Evolutionary conservation across 2,888 invertebrate genomes (phyloP).

Genomic region (Oxyteleia sp.): DNA sequence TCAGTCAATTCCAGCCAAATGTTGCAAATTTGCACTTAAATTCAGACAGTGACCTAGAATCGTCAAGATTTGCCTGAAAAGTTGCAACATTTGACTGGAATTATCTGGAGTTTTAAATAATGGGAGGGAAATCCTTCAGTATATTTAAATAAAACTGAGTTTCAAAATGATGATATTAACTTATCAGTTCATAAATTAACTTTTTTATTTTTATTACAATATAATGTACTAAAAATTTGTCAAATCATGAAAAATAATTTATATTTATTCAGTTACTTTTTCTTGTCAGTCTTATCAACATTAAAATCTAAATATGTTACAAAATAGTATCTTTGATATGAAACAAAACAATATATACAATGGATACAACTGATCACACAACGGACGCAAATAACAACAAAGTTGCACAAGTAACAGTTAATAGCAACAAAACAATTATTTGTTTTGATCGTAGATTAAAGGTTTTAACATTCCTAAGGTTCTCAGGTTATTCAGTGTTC

Average conservation of each 20-base stretch:
- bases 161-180: no score
- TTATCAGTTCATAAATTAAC: no score
- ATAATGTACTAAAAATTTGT: constrained; percentile 6
- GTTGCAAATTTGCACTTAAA: no score
- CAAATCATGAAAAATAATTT: constrained; percentile 19
- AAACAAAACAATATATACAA: constrained; percentile 43
- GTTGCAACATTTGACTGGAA: no score
- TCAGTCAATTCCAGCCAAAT: no score
- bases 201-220: neutral
- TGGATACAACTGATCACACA: neutral
- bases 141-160: no score
- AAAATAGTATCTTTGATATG: neutral
- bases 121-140: no score
- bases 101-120: no score
- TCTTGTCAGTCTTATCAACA: constrained; percentile 40
- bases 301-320: constrained; percentile 42
- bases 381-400: constrained; percentile 14
- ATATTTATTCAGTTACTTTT: neutral
- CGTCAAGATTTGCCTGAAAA: no score
- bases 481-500: constrained; percentile 14
- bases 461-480: constrained; percentile 13
- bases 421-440: constrained; percentile 25
- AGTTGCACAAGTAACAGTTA: constrained; percentile 26
- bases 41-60: no score
- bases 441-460: constrained; percentile 4